Conservation (phyloP, 2,797 vertebrate genomes). For the Cheirogaleus major region DNA sequence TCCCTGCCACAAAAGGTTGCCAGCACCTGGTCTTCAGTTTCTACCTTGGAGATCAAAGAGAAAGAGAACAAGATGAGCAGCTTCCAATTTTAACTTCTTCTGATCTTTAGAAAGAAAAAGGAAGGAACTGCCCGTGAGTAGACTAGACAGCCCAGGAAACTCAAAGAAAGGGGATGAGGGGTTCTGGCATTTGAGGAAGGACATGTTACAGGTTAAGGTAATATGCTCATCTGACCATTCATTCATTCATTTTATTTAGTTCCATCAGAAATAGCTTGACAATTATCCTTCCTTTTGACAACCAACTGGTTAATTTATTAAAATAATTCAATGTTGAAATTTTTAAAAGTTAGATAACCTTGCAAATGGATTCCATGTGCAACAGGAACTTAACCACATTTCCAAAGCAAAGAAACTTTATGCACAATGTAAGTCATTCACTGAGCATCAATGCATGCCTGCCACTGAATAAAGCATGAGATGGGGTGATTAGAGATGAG, state of each 20-base stretch:
- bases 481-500: not conserved
- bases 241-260: not conserved
- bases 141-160: not conserved
- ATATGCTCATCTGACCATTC: not conserved
- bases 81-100: not conserved
- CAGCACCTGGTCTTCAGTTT: slow-evolving; percentile 90
- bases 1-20: slow-evolving; percentile 94
- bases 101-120: not conserved
- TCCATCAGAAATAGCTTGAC: not conserved
- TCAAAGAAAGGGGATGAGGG: not conserved
- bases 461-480: not conserved
- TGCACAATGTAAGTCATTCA: not conserved
- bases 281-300: not conserved
- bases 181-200: not conserved
- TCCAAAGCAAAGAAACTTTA: not conserved
- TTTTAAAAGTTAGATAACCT: not conserved
- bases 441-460: not conserved
- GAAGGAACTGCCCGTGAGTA: not conserved
- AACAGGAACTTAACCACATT: not conserved
- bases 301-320: not conserved
- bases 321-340: slow-evolving; percentile 25
- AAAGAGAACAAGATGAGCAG: slow-evolving; percentile 49
- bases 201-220: not conserved
- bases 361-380: not conserved
- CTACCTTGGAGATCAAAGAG: slow-evolving; percentile 87